Evolutionary conservation across 2,113 vertebrate species (phyloP).

Genomic region (Manacus vitellinus): DNA sequence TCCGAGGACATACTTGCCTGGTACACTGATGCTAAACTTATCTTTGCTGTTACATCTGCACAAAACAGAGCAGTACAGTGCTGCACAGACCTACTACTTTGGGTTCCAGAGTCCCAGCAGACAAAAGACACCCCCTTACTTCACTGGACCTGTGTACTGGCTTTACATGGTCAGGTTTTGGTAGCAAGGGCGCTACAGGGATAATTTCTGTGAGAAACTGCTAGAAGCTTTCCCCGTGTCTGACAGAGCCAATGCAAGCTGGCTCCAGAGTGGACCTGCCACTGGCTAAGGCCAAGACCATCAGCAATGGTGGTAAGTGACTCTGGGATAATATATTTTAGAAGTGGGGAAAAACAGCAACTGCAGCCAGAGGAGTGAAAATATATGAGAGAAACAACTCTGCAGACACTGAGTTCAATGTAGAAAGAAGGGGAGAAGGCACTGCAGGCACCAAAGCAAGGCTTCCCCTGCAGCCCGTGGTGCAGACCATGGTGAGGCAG

Average conservation of each 20-base stretch:
- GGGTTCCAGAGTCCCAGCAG: neutral
- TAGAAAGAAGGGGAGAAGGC: neutral
- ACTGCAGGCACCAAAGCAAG: neutral
- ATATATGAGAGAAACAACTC: neutral
- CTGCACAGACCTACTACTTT: neutral
- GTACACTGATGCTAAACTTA: neutral
- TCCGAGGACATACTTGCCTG: neutral
- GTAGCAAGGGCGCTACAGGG: neutral
- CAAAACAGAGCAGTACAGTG: neutral
- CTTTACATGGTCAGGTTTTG: neutral
- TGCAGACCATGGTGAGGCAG: neutral
- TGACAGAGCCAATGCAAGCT: neutral
- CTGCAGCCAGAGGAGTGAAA: neutral
- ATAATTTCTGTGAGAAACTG: neutral
- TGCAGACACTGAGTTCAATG: neutral
- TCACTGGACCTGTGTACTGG: accelerated
- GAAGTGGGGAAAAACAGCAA: neutral
- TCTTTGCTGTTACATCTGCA: neutral
- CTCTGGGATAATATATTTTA: accelerated
- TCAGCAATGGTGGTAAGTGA: accelerated
- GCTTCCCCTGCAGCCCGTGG: accelerated
- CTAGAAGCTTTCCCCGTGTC: neutral
- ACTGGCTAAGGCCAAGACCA: neutral
- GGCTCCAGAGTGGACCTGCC: no score
- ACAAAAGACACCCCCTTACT: neutral